Percentiles rank a stretch among this genome's conserved stretches.
phyloP scores from a whole-genome alignment of 2,113 vertebrate genomes.

The Kryptolebias marmoratus region DNA sequence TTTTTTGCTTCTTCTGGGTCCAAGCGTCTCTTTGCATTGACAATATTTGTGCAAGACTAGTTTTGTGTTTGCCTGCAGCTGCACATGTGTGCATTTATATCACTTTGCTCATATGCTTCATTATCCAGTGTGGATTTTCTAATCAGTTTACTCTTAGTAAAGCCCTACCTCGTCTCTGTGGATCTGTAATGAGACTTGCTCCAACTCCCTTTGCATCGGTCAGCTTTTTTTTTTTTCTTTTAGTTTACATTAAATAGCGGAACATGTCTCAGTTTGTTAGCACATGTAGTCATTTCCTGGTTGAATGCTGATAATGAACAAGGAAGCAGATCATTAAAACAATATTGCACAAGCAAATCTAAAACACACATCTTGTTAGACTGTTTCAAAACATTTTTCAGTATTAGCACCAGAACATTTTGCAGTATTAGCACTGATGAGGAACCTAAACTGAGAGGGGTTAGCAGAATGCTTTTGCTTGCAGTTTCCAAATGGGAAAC shows the following conservation, averaged over 20 bases:
- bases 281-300: slow-evolving; percentile 14
- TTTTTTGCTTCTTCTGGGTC: slow-evolving; percentile 7
- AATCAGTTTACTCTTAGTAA: slow-evolving; percentile 47
- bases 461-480: slow-evolving; percentile 4
- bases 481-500: slow-evolving; percentile 32
- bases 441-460: slow-evolving; percentile 10
- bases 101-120: slow-evolving; percentile 41
- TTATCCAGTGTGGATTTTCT: slow-evolving; percentile 51
- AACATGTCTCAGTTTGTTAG: slow-evolving; percentile 20
- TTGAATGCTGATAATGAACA: slow-evolving; percentile 31
- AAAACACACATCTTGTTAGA: slow-evolving; percentile 24
- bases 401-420: slow-evolving; percentile 14
- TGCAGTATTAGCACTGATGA: slow-evolving; percentile 27
- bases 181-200: slow-evolving; percentile 65
- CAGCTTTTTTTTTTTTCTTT: slow-evolving; percentile 43
- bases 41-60: slow-evolving; percentile 1
- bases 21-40: not conserved
- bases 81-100: slow-evolving; percentile 29
- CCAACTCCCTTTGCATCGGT: slow-evolving; percentile 37
- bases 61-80: slow-evolving; percentile 22
- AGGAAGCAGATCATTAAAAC: slow-evolving; percentile 23
- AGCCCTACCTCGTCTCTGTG: slow-evolving; percentile 38
- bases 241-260: slow-evolving; percentile 55
- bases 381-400: slow-evolving; percentile 21
- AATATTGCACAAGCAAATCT: slow-evolving; percentile 7